phyloP scores from a whole-genome alignment of 2,797 vertebrate genomes.

The Decapterus maruadsi region DNA sequence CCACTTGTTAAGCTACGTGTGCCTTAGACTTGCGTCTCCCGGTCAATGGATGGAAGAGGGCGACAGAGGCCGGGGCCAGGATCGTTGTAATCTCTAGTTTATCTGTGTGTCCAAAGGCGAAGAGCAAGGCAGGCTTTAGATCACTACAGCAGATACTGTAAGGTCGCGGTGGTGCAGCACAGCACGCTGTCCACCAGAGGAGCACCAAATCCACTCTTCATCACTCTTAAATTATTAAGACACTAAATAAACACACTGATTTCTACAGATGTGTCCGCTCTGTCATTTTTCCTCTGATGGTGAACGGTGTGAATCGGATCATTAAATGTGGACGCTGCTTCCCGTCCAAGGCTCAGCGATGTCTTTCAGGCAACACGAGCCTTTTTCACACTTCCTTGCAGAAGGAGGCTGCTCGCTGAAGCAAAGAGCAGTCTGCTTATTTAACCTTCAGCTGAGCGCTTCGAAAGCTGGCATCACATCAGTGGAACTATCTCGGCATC shows the following conservation, averaged over 20 bases:
- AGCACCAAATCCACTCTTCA: constrained; percentile 57
- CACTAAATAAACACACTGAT: constrained; percentile 79
- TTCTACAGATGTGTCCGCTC: constrained; percentile 59
- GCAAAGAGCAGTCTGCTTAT: constrained; percentile 27
- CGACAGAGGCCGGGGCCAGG: constrained; percentile 33
- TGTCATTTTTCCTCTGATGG: constrained; percentile 34
- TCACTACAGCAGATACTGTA: constrained; percentile 50
- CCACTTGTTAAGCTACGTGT: constrained; percentile 59
- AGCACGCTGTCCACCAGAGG: constrained; percentile 28
- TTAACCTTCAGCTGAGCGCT: constrained; percentile 50
- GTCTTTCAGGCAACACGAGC: background rate
- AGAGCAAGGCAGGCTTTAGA: constrained; percentile 55
- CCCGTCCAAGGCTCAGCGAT: background rate
- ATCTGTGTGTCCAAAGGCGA: constrained; percentile 43
- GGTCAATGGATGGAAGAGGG: constrained; percentile 34
- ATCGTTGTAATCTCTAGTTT: constrained; percentile 57
- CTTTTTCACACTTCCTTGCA: constrained; percentile 22
- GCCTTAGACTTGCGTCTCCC: constrained; percentile 66
- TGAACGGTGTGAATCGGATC: background rate
- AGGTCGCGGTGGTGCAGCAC: constrained; percentile 40
- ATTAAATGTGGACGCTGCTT: constrained; percentile 10
- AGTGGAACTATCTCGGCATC: constrained; percentile 38
- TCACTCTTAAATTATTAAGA: constrained; percentile 83
- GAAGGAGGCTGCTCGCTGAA: constrained; percentile 27
- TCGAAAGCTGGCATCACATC: constrained; percentile 41